Percentiles rank a stretch among this genome's conserved stretches.
Conservation (phyloP, 2,888 invertebrate species). For the Aquatica leii region DNA sequence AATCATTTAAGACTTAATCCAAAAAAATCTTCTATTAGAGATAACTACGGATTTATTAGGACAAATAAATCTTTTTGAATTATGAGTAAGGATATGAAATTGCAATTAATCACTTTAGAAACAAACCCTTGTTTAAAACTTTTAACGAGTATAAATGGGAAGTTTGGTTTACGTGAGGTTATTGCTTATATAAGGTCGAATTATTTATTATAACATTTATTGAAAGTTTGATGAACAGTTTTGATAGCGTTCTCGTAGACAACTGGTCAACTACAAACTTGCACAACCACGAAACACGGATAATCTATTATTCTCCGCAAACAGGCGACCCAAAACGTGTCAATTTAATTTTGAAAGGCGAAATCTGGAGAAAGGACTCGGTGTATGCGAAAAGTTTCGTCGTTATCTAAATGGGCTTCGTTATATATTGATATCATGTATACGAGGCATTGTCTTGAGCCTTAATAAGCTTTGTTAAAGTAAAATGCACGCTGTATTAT, state of each 20-base stretch:
- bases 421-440: conserved; percentile 39
- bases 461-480: conserved; percentile 38
- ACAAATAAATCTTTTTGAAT: conserved; percentile 13
- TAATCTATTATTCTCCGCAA: conserved; percentile 33
- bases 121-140: conserved; percentile 3
- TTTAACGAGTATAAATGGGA: conserved; percentile 11
- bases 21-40: not conserved
- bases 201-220: conserved; percentile 3
- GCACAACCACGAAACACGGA: conserved; percentile 20
- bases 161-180: conserved; percentile 6
- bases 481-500: conserved; percentile 28
- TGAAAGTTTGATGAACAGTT: conserved; percentile 8
- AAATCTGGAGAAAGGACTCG: conserved; percentile 29
- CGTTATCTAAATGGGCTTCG: conserved; percentile 38
- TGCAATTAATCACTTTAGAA: conserved; percentile 2
- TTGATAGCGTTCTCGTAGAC: not conserved
- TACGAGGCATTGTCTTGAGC: conserved; percentile 31
- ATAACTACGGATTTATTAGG: not conserved
- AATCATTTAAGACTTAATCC: too few species aligned
- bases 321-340: conserved; percentile 35
- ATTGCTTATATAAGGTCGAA: not conserved
- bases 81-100: conserved; percentile 9
- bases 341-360: conserved; percentile 35
- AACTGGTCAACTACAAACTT: conserved; percentile 14
- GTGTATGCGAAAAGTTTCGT: conserved; percentile 34